Percentiles rank a stretch among this genome's conserved stretches.
Evolutionary conservation across 2,888 invertebrate genomes (phyloP).

Genomic region (Epistrophe grossulariae): DNA sequence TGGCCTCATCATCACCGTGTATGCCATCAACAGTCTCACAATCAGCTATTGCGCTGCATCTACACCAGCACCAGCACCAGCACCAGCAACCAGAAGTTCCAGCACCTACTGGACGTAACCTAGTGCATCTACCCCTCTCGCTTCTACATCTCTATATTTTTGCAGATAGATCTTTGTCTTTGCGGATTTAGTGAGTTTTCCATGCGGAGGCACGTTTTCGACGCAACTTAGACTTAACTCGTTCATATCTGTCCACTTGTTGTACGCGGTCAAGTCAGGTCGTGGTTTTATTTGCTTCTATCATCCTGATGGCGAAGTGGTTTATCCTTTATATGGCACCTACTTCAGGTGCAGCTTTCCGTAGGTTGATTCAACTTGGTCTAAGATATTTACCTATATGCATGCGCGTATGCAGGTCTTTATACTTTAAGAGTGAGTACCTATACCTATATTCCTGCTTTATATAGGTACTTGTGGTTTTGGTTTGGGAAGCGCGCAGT

Average conservation of each 20-base stretch:
- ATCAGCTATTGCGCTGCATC: constrained; percentile 21
- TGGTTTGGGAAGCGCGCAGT: constrained; percentile 28
- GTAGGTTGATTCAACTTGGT: constrained; percentile 43
- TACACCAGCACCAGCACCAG: constrained; percentile 7
- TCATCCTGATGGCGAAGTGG: constrained; percentile 59
- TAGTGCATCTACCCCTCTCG: neutral
- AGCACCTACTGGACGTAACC: constrained; percentile 32
- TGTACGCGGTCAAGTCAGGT: constrained; percentile 59
- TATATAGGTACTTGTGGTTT: constrained; percentile 3
- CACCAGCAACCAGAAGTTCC: neutral
- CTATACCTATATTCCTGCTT: constrained; percentile 23
- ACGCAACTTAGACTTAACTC: constrained; percentile 39
- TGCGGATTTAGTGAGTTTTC: constrained; percentile 49
- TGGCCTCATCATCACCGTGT: constrained; percentile 50
- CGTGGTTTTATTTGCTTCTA: constrained; percentile 63
- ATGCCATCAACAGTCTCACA: constrained; percentile 47
- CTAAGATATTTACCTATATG: constrained; percentile 52
- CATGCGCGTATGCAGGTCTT: constrained; percentile 64
- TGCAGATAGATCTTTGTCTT: constrained; percentile 54
- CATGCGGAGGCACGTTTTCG: constrained; percentile 64
- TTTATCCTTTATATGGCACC: constrained; percentile 72
- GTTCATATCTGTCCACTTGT: constrained; percentile 72
- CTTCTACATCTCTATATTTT: constrained; percentile 8
- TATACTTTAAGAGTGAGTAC: constrained; percentile 43
- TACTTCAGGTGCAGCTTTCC: constrained; percentile 61